phyloP scores from a whole-genome alignment of 2,888 invertebrate species.

The Lumbricus terrestris region DNA sequence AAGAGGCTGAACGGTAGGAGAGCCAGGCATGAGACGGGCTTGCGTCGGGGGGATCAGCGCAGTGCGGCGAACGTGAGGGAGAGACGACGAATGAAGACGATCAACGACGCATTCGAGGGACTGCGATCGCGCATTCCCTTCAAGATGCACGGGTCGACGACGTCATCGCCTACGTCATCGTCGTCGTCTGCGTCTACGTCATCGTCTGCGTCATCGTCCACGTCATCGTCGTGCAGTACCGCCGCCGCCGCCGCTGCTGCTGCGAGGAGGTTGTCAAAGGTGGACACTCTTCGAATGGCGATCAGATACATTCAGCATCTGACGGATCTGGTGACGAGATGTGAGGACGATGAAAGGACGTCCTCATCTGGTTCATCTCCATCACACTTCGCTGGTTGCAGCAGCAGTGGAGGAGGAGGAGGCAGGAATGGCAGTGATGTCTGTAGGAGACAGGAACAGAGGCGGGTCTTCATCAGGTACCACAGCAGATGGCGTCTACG shows the following conservation, averaged over 20 bases:
- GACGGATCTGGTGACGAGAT: slow-evolving; percentile 73
- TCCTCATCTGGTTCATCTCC: not conserved
- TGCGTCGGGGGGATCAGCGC: slow-evolving; percentile 66
- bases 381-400: not conserved
- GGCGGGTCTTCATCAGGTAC: not conserved
- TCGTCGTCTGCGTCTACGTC: not conserved
- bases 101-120: slow-evolving; percentile 94
- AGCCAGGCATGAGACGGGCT: not conserved
- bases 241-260: not conserved
- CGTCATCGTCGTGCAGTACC: not conserved
- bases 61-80: slow-evolving; percentile 92
- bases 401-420: not conserved
- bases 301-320: slow-evolving; percentile 91
- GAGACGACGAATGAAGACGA: slow-evolving; percentile 91
- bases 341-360: not conserved
- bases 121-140: slow-evolving; percentile 81
- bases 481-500: not conserved
- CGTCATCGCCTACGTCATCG: not conserved
- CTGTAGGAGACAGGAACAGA: not conserved
- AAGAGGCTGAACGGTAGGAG: not conserved
- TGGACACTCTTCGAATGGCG: slow-evolving; percentile 86
- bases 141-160: slow-evolving; percentile 5
- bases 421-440: not conserved
- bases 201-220: not conserved
- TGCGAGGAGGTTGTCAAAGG: slow-evolving; percentile 78